Evolutionary conservation across 2,888 invertebrate genomes (phyloP).

Genomic region (Tiliacea aurago): DNA sequence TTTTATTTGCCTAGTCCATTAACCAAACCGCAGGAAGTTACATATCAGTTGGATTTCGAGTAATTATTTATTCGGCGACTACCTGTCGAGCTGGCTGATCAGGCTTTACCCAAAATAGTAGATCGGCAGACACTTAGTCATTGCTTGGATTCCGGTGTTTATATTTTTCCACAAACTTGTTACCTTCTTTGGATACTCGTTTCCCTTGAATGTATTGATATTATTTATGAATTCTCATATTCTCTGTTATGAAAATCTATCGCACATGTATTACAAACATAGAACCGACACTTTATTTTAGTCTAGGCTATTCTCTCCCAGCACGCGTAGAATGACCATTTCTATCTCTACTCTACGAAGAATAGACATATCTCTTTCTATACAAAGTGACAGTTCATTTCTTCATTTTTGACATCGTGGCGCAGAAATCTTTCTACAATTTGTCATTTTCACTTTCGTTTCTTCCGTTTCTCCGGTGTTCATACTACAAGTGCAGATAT

Average conservation of each 20-base stretch:
- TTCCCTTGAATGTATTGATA: constrained; percentile 41
- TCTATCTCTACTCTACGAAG: too few relatives aligned
- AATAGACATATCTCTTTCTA: too few relatives aligned
- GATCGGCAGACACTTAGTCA: constrained; percentile 61
- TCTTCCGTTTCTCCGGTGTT: background rate
- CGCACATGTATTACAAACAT: background rate
- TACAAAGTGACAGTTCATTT: background rate
- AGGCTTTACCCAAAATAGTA: constrained; percentile 55
- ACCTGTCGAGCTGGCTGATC: constrained; percentile 50
- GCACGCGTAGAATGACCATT: too few relatives aligned
- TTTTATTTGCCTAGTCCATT: constrained; percentile 50
- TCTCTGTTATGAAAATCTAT: constrained; percentile 24
- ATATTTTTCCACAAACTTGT: constrained; percentile 57
- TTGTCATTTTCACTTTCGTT: background rate
- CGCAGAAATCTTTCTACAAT: background rate
- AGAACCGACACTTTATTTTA: background rate
- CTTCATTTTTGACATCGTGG: too few relatives aligned
- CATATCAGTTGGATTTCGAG: constrained; percentile 54
- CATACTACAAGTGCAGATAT: too few relatives aligned
- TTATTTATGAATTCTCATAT: constrained; percentile 41
- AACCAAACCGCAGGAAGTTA: constrained; percentile 60
- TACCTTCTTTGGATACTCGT: constrained; percentile 59
- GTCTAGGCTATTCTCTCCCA: background rate
- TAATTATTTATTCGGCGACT: constrained; percentile 51
- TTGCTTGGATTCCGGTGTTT: constrained; percentile 49